Evolutionary conservation across 2,888 invertebrate genomes (phyloP), one percentile per base, ranked within the genome.

Genomic region (Baronia brevicornis): DNA sequence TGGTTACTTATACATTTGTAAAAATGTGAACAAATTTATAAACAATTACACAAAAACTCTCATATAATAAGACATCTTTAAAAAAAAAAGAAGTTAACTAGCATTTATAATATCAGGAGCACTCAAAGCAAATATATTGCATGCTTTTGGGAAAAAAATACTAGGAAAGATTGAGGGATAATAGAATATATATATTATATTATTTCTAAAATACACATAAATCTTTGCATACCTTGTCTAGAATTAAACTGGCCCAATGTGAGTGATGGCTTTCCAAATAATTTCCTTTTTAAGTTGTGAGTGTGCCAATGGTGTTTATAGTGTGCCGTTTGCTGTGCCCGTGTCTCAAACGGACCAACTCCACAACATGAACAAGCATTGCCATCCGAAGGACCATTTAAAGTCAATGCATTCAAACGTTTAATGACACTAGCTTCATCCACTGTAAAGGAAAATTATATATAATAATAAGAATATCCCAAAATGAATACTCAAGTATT

Each of bases 261-360:
- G 4, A 85, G 46, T 2, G 84, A 38, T 10, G 56, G 33, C 37
- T 75, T 82, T 1, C 89, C 89, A 44, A 86, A 86, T 5, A 94
- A 61, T 42, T 89, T 89, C 43, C 90, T 87, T 52, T 92, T 93
- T 19, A 95, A 71, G 68, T 95, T 95, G 54, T 92, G 92, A 2
- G 92, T 87, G 62, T 95, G 94, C 94, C 93, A 94, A 60, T 94
- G 94, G 18, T 92, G 75, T 56, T 91, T 92, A 57, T 91, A 94
- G 61, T 95, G 95, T 3, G 89, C 84, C 7, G 90, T 87, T 64
- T 94, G 92, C 36, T 89, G 86, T 0, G 75, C 70, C 25, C 88
- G 62, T 27, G 88, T 78, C 13, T 85, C 75, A 51, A 91, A 91
- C 0, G 85, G 84, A 0, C 85, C 85, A 0, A 82, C 78, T 1